Conservation (phyloP, 2,113 vertebrate genomes). For the Carollia perspicillata region DNA sequence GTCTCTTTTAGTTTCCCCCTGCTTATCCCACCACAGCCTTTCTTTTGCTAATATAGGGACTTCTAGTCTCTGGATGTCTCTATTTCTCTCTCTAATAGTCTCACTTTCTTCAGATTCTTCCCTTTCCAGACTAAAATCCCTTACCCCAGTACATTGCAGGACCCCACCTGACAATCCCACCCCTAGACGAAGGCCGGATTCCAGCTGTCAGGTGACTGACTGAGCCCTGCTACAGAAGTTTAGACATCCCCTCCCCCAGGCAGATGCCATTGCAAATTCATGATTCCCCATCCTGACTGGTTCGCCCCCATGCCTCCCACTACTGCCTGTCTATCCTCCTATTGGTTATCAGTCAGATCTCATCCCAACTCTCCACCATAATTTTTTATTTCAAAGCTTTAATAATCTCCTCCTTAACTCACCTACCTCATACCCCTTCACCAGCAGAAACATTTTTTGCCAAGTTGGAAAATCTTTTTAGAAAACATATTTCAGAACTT, state of each 20-base stretch:
- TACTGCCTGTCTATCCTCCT: background rate
- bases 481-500: conserved; percentile 24
- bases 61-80: background rate
- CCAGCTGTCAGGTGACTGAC: background rate
- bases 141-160: background rate
- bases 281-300: background rate
- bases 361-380: background rate
- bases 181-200: background rate
- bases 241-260: background rate
- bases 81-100: background rate
- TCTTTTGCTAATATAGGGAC: background rate
- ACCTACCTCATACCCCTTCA: background rate
- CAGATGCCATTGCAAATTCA: background rate
- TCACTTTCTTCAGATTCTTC: background rate
- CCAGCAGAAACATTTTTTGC: background rate
- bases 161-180: background rate
- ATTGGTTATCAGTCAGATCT: background rate
- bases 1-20: background rate
- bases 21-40: background rate
- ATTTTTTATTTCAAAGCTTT: background rate
- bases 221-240: background rate
- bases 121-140: background rate
- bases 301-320: accelerated
- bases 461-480: conserved; percentile 26
- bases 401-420: background rate